Conservation (phyloP, 64 coral and sea anemone genomes). For the Porites australiensis region DNA sequence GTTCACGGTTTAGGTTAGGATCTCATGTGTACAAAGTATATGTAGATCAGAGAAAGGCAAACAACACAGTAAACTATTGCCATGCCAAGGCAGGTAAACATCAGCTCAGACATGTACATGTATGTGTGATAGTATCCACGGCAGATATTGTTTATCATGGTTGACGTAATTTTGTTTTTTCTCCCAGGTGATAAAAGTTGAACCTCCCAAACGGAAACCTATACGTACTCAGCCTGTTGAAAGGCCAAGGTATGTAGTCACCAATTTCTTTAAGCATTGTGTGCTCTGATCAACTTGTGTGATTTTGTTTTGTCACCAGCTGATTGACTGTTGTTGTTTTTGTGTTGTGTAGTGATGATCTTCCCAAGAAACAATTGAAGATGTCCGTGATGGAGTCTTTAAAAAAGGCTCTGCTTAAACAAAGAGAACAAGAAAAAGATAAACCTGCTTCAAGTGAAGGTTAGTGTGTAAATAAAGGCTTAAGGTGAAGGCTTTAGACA, state of each 20-base stretch:
- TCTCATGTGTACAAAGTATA: no score
- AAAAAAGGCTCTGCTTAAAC: conserved; percentile 82
- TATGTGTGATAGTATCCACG: not conserved
- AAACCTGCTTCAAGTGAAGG: conserved; percentile 37
- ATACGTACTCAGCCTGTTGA: conserved; percentile 12
- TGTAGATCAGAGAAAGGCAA: no score
- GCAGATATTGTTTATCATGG: not conserved
- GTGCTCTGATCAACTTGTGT: not conserved
- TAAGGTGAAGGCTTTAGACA: no score
- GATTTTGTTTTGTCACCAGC: not conserved
- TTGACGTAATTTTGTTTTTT: not conserved
- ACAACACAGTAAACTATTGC: no score
- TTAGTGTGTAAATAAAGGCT: no score
- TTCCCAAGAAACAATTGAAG: conserved; percentile 87
- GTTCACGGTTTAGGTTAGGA: no score
- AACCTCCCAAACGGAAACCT: conserved; percentile 42
- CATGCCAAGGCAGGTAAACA: no score
- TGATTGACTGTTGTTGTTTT: conserved; percentile 1
- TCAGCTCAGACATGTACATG: not conserved
- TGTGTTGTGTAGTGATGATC: conserved; percentile 79
- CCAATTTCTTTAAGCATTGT: no score
- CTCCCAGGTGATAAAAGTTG: conserved; percentile 65
- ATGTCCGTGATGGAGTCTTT: conserved; percentile 82
- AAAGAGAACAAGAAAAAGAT: conserved; percentile 45
- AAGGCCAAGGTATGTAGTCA: conserved; percentile 51